These are phyloP conservation scores for Galaxea fascicularis DNA, from an alignment of 92 coral and sea anemone genomes.

Conservation along the genomic window DNA sequence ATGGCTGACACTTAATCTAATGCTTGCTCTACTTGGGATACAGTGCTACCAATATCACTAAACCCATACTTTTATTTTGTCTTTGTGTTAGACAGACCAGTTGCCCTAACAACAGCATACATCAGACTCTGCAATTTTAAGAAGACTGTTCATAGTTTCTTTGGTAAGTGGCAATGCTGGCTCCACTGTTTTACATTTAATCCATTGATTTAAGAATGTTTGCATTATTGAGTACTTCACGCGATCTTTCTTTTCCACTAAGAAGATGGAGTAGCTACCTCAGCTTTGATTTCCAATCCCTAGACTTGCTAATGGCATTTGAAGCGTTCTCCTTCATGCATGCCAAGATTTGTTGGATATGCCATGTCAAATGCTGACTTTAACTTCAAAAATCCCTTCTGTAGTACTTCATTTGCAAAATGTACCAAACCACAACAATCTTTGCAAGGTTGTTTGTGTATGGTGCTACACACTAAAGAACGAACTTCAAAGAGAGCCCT, in stretches of 20 bases:
- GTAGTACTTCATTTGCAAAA: constrained; percentile 42
- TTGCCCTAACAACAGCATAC: constrained; percentile 2
- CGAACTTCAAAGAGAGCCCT: constrained; percentile 37
- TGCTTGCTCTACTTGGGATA: not conserved
- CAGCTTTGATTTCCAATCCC: constrained; percentile 5
- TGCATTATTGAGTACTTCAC: not conserved
- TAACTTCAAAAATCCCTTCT: constrained; percentile 41
- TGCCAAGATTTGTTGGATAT: constrained; percentile 30
- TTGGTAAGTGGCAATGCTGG: not conserved
- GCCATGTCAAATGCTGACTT: constrained; percentile 55
- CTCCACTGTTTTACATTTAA: not conserved
- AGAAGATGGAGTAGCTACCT: constrained; percentile 19
- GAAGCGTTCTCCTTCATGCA: constrained; percentile 15
- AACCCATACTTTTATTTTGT: not conserved
- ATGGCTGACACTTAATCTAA: not conserved
- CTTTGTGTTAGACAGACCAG: constrained; percentile 1
- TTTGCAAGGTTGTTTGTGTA: constrained; percentile 35
- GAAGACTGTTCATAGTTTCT: not conserved
- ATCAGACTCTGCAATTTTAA: not conserved
- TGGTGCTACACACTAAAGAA: constrained; percentile 21
- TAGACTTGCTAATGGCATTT: constrained; percentile 31
- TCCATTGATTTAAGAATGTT: not conserved
- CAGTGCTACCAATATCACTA: not conserved
- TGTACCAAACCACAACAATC: constrained; percentile 43
- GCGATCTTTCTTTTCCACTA: constrained; percentile 20